Percentiles rank a stretch among this genome's conserved stretches.
These are phyloP conservation scores for Panthera uncia DNA, from an alignment of 2,113 vertebrate species.

Conservation along the genomic window DNA sequence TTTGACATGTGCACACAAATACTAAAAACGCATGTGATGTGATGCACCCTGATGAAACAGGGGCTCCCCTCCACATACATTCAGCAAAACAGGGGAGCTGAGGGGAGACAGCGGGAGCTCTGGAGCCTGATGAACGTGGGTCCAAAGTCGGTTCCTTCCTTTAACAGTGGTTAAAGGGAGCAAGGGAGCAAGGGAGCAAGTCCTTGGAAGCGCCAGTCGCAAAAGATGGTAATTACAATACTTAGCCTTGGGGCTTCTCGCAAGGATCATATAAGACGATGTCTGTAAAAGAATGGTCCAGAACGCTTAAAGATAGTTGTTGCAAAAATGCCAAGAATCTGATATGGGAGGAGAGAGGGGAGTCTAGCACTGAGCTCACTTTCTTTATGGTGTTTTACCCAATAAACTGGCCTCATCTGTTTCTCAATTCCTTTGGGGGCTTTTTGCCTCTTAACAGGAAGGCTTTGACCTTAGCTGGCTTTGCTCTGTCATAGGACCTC, in stretches of 20 bases:
- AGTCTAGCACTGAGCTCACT: neutral
- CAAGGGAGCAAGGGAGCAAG: too few relatives aligned
- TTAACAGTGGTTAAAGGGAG: neutral
- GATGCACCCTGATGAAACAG: neutral
- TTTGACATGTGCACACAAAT: slow-evolving; percentile 34
- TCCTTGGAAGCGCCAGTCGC: neutral
- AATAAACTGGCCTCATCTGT: neutral
- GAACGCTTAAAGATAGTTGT: neutral
- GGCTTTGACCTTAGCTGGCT: neutral
- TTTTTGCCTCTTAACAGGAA: neutral
- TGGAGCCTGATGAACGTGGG: neutral
- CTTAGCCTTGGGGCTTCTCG: neutral
- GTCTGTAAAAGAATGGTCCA: neutral
- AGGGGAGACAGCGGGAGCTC: neutral
- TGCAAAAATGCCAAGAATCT: neutral
- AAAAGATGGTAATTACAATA: neutral
- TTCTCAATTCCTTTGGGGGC: neutral
- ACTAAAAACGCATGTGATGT: neutral
- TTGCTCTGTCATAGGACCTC: neutral
- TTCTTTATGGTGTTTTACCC: neutral
- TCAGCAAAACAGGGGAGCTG: neutral
- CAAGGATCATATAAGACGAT: neutral
- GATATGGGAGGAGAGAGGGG: neutral
- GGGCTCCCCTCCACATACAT: neutral
- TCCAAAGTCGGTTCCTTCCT: neutral